phyloP scores from a whole-genome alignment of 30 jellyfish, hydroid and myxozoan species.

The Clytia hemisphaerica region DNA sequence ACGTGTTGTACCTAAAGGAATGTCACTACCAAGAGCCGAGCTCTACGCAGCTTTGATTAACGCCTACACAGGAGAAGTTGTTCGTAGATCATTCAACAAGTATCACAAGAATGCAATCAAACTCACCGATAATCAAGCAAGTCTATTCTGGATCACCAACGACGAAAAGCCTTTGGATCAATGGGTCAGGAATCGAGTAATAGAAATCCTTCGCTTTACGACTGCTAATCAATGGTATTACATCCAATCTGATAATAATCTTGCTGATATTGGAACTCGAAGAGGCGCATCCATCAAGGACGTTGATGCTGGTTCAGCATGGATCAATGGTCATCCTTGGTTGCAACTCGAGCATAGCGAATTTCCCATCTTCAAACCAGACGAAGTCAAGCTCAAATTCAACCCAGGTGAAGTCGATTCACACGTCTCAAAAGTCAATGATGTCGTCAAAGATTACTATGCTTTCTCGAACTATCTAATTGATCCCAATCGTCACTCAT shows the following conservation, averaged over 20 bases:
- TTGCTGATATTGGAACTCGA: conserved; percentile 13
- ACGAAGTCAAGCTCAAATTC: neutral
- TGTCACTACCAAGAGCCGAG: too few species aligned
- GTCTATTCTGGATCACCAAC: neutral
- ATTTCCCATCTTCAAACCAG: neutral
- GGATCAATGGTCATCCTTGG: neutral
- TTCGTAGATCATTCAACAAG: neutral
- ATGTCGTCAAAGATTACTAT: neutral
- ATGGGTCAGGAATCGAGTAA: conserved; percentile 14
- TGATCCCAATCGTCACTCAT: conserved; percentile 10
- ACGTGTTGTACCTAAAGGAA: conserved; percentile 10
- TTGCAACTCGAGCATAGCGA: neutral
- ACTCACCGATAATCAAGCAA: neutral
- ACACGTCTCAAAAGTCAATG: neutral
- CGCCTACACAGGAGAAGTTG: conserved; percentile 7
- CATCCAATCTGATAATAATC: neutral
- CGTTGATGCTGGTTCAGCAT: too few species aligned
- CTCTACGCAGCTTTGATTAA: conserved; percentile 3
- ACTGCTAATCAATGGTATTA: too few species aligned
- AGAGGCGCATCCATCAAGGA: conserved; percentile 13
- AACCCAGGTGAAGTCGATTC: neutral
- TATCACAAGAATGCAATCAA: neutral
- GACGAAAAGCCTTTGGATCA: conserved; percentile 13
- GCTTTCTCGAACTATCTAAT: conserved; percentile 2
- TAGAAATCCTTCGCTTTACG: too few species aligned